Percentiles rank a stretch among this genome's conserved stretches.
These are phyloP conservation scores for Parotocinclus haroldoi DNA, from an alignment of 2,797 vertebrate species.

Conservation along the genomic window DNA sequence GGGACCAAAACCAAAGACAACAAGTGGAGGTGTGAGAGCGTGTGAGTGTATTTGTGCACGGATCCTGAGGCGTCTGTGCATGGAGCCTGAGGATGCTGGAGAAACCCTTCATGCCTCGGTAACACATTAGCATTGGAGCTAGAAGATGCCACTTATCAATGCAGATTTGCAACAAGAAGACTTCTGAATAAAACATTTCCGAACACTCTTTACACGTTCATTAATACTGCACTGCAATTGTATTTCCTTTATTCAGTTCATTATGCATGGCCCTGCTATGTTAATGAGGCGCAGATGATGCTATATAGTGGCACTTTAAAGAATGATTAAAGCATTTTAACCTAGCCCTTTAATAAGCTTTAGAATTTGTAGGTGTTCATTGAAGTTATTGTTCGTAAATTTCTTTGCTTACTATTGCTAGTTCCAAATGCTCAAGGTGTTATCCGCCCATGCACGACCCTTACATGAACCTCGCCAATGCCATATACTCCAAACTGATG, in stretches of 20 bases:
- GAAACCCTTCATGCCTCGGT: constrained; percentile 31
- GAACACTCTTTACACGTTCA: constrained; percentile 43
- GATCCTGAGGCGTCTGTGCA: constrained; percentile 28
- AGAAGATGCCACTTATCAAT: constrained; percentile 50
- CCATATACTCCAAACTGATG: constrained; percentile 15
- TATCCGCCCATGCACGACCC: constrained; percentile 36
- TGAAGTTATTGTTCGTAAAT: constrained; percentile 23
- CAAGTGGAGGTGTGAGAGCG: constrained; percentile 6
- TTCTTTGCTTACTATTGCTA: constrained; percentile 5
- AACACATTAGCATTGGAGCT: constrained; percentile 52
- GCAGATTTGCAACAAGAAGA: constrained; percentile 47
- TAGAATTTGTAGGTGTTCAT: constrained; percentile 34
- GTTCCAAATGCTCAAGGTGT: constrained; percentile 45
- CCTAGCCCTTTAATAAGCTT: constrained; percentile 12
- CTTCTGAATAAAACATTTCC: constrained; percentile 52
- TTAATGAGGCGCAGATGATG: constrained; percentile 44
- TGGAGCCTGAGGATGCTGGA: constrained; percentile 28
- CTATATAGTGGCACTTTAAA: constrained; percentile 41
- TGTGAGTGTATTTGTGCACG: constrained; percentile 16
- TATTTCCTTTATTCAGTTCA: constrained; percentile 39
- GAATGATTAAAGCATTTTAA: constrained; percentile 16
- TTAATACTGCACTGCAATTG: constrained; percentile 46
- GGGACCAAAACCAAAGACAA: constrained; percentile 12
- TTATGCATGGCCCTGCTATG: constrained; percentile 37
- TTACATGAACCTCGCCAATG: background rate